Evolutionary conservation across 2,797 vertebrate genomes (phyloP).

Genomic region (Myotis vivesi): DNA sequence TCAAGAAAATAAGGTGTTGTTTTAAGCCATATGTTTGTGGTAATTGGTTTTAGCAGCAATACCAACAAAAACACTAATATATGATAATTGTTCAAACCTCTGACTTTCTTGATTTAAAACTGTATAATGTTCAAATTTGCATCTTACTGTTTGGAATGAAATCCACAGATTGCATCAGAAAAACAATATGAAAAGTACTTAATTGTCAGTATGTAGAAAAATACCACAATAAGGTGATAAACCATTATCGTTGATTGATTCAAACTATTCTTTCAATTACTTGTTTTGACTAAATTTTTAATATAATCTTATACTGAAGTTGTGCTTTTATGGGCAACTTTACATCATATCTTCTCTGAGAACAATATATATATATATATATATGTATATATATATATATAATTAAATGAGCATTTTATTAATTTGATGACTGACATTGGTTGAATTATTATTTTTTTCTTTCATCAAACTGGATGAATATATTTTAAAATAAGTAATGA

Average conservation of each 20-base stretch:
- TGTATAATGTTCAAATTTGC: background rate
- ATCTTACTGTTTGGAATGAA: slow-evolving; percentile 37
- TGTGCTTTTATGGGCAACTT: background rate
- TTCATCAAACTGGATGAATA: background rate
- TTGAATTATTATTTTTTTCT: background rate
- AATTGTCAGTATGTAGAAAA: background rate
- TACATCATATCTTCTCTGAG: background rate
- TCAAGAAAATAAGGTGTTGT: background rate
- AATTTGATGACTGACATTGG: background rate
- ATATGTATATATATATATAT: background rate
- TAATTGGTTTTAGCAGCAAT: background rate
- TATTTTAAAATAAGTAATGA: background rate
- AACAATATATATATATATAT: background rate
- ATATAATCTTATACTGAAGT: background rate
- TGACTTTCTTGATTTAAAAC: background rate
- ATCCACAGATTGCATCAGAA: background rate
- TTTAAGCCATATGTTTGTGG: background rate
- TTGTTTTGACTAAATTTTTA: background rate
- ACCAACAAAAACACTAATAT: background rate
- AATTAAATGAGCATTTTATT: background rate
- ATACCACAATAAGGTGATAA: background rate
- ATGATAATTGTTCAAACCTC: background rate
- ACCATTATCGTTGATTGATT: background rate
- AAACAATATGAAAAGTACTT: background rate
- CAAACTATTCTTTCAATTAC: background rate